Evolutionary conservation across 1,140 invertebrate genomes (phyloP).

Genomic region (Cryptotermes secundus): DNA sequence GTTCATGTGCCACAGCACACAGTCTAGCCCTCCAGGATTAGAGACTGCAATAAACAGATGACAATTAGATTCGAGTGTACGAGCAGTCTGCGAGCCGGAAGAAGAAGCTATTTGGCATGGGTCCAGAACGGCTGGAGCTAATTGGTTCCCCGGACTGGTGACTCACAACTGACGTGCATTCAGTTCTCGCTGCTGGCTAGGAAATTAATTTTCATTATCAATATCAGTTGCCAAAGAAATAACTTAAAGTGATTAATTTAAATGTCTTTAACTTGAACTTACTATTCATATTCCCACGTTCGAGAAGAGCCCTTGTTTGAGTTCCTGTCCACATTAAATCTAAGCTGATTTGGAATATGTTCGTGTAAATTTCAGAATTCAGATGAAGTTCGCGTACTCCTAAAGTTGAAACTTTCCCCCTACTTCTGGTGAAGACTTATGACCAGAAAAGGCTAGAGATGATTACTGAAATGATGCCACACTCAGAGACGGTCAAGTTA

Average conservation of each 20-base stretch:
- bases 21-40: no score
- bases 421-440: no score
- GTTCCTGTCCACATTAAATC: no score
- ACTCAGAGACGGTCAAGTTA: no score
- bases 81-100: no score
- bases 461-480: no score
- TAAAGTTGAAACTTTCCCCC: no score
- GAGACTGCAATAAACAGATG: neutral
- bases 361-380: no score
- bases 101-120: neutral
- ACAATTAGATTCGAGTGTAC: neutral
- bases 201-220: conserved; percentile 2
- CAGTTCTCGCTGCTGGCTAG: neutral
- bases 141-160: neutral
- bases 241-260: neutral
- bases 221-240: neutral
- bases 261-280: neutral
- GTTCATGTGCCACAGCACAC: no score
- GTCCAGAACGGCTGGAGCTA: neutral
- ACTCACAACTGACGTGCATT: neutral
- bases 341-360: no score
- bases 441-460: no score
- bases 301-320: neutral
- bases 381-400: no score
- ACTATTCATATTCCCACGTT: neutral